Percentiles rank a stretch among this genome's conserved stretches.
Evolutionary conservation across 2,797 vertebrate genomes (phyloP).

Genomic region (Lagodon rhomboides): DNA sequence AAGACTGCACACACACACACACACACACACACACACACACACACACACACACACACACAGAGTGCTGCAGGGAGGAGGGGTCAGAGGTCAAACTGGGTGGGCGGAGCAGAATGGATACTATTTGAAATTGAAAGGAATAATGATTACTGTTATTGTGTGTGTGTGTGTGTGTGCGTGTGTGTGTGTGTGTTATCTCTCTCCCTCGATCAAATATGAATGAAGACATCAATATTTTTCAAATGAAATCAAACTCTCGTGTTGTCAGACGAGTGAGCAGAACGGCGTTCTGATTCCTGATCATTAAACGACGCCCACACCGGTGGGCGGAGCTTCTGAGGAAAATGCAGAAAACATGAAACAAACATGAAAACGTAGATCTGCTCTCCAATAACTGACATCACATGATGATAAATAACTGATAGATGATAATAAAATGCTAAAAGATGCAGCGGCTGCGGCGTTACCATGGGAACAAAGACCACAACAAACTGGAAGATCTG

Average conservation of each 20-base stretch:
- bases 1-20: conserved; percentile 20
- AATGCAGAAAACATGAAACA: neutral
- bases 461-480: conserved; percentile 35
- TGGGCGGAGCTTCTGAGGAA: neutral
- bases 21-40: conserved; percentile 24
- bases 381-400: neutral
- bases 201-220: conserved; percentile 34
- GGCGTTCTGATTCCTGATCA: no score
- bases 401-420: neutral
- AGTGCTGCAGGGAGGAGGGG: conserved; percentile 43
- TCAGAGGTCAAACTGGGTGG: conserved; percentile 66
- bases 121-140: conserved; percentile 56
- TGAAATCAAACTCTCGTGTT: neutral
- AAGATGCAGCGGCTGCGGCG: neutral
- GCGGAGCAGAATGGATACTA: conserved; percentile 59
- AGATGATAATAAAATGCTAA: neutral
- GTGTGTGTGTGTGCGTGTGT: conserved; percentile 15
- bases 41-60: conserved; percentile 34
- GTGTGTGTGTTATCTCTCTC: neutral
- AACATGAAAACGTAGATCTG: neutral
- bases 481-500: neutral
- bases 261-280: no score
- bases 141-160: conserved; percentile 24
- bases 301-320: neutral
- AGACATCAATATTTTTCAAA: neutral